phyloP scores from a whole-genome alignment of 2,888 invertebrate species.

The Bellardia bayeri region DNA sequence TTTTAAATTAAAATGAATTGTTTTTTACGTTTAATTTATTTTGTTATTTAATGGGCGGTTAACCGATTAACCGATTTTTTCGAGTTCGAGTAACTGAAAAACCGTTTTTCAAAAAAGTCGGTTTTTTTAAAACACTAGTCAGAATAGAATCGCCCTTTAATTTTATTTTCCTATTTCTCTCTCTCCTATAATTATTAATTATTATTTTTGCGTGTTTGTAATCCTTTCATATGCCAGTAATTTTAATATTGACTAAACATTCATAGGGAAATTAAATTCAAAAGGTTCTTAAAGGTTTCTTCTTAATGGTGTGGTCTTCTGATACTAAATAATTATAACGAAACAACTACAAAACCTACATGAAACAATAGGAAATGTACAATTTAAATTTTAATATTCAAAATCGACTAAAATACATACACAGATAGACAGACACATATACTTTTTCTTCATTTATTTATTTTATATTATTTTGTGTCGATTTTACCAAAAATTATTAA shows the following conservation, averaged over 20 bases:
- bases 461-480: conserved; percentile 11
- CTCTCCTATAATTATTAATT: neutral
- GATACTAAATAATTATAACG: conserved; percentile 45
- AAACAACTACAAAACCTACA: neutral
- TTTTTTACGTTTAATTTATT: too few species aligned
- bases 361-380: neutral
- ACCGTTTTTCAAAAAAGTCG: too few species aligned
- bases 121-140: too few species aligned
- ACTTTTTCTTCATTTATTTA: neutral
- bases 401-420: neutral
- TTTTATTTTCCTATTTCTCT: neutral
- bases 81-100: too few species aligned
- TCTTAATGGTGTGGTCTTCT: neutral
- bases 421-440: neutral
- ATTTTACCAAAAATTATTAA: neutral
- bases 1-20: too few species aligned
- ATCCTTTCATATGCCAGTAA: conserved; percentile 53
- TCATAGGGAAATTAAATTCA: conserved; percentile 61
- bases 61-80: too few species aligned
- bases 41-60: too few species aligned
- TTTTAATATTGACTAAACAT: conserved; percentile 53
- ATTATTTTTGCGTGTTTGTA: conserved; percentile 46
- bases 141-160: too few species aligned
- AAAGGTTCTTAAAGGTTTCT: conserved; percentile 15
- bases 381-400: conserved; percentile 7